Percentiles rank a stretch among this genome's conserved stretches.
Evolutionary conservation across 2,797 vertebrate genomes (phyloP).

Genomic region (Myotis planiceps): DNA sequence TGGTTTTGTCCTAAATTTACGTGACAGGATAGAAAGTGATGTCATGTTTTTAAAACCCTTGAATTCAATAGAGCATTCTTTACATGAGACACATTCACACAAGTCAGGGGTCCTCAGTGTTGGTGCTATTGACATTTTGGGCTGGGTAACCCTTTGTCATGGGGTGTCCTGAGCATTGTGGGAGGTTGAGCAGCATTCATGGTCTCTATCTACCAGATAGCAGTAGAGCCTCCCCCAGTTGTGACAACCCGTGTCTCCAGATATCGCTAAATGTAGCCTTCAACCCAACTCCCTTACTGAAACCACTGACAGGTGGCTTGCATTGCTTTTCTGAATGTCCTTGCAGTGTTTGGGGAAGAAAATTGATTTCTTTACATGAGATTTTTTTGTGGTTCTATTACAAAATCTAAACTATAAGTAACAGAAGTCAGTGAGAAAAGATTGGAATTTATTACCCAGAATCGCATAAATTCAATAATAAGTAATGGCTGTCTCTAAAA

Average conservation of each 20-base stretch:
- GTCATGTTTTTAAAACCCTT: neutral
- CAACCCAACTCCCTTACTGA: neutral
- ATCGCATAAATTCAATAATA: slow-evolving; percentile 84
- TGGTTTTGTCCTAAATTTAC: neutral
- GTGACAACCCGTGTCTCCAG: neutral
- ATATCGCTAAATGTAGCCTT: neutral
- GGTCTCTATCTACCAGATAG: neutral
- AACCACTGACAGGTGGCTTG: neutral
- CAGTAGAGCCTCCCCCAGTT: neutral
- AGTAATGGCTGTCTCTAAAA: slow-evolving; percentile 83
- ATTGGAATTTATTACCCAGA: slow-evolving; percentile 80
- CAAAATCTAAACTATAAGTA: slow-evolving; percentile 76
- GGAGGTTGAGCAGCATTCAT: neutral
- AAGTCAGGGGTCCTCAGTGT: neutral
- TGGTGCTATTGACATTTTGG: neutral
- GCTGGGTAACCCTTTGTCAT: neutral
- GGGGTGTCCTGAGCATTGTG: neutral
- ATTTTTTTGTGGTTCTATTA: neutral
- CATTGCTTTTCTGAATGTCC: slow-evolving; percentile 17
- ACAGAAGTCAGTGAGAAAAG: slow-evolving; percentile 74
- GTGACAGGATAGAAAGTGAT: neutral
- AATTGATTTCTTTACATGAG: slow-evolving; percentile 3
- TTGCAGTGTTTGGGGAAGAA: neutral
- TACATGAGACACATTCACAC: neutral
- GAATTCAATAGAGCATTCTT: neutral